Conservation (phyloP, 2,797 vertebrate genomes). For the Aplochiton taeniatus region DNA sequence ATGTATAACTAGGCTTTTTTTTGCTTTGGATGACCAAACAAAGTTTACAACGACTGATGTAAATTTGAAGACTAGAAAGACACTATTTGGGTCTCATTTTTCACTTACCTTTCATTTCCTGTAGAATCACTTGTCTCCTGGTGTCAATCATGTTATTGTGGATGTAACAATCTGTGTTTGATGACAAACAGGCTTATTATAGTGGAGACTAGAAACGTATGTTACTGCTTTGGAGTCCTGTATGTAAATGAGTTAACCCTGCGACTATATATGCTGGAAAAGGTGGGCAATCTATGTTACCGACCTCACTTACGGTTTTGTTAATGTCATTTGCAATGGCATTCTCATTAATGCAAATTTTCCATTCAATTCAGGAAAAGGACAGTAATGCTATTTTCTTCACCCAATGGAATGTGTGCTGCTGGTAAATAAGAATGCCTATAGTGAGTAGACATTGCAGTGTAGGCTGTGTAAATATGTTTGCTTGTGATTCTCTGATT, state of each 20-base stretch:
- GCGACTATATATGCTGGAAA: not conserved
- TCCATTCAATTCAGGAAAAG: not conserved
- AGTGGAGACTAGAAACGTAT: too few relatives aligned
- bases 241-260: not conserved
- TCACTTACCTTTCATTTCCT: conserved; percentile 1
- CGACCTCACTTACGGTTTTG: too few relatives aligned
- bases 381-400: not conserved
- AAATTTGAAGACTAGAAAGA: conserved; percentile 22
- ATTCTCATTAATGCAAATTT: not conserved
- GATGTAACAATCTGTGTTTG: too few relatives aligned
- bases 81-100: not conserved
- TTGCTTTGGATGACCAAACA: conserved; percentile 39
- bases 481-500: conserved; percentile 66
- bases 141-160: too few relatives aligned
- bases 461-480: conserved; percentile 66
- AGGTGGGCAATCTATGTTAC: not conserved
- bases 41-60: conserved; percentile 41
- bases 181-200: too few relatives aligned
- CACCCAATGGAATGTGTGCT: conserved; percentile 49
- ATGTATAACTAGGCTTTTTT: conserved; percentile 38
- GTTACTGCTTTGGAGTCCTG: not conserved
- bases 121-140: not conserved
- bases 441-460: conserved; percentile 12
- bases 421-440: conserved; percentile 13
- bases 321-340: not conserved